Evolutionary conservation across 2,113 vertebrate species (phyloP).

Genomic region (Daubentonia madagascariensis): DNA sequence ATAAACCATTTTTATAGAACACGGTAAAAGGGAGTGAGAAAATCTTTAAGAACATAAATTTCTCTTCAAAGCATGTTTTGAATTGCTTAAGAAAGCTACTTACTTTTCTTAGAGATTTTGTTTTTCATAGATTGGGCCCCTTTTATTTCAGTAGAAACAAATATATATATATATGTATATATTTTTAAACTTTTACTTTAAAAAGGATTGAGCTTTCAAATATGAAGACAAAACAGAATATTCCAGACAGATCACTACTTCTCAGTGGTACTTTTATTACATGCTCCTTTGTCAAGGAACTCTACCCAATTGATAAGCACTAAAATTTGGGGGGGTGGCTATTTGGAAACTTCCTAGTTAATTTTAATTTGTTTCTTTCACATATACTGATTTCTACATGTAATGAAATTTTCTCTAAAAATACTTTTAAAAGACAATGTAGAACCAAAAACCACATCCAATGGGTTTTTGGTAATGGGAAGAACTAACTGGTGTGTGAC

Average conservation of each 20-base stretch:
- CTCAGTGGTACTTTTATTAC: slow-evolving; percentile 3
- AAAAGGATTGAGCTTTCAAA: neutral
- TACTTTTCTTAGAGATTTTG: slow-evolving; percentile 41
- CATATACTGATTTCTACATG: slow-evolving; percentile 40
- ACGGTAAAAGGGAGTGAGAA: neutral
- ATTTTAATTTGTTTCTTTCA: slow-evolving; percentile 58
- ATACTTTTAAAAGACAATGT: slow-evolving; percentile 45
- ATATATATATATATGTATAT: neutral
- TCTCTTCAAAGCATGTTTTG: neutral
- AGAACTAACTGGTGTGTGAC: neutral
- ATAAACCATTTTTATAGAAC: slow-evolving; percentile 13
- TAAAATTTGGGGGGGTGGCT: neutral
- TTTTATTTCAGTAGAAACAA: neutral
- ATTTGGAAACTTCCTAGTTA: slow-evolving; percentile 24
- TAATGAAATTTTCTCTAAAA: slow-evolving; percentile 38
- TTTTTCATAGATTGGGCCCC: neutral
- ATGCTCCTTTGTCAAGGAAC: neutral
- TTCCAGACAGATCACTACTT: neutral
- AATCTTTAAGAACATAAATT: neutral
- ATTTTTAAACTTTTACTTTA: neutral
- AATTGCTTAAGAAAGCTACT: neutral
- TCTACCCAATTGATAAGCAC: neutral
- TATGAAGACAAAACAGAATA: neutral
- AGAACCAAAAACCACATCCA: neutral
- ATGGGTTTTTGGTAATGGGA: neutral